phyloP scores from a whole-genome alignment of 2,113 vertebrate genomes.

The Corynorhinus townsendii region DNA sequence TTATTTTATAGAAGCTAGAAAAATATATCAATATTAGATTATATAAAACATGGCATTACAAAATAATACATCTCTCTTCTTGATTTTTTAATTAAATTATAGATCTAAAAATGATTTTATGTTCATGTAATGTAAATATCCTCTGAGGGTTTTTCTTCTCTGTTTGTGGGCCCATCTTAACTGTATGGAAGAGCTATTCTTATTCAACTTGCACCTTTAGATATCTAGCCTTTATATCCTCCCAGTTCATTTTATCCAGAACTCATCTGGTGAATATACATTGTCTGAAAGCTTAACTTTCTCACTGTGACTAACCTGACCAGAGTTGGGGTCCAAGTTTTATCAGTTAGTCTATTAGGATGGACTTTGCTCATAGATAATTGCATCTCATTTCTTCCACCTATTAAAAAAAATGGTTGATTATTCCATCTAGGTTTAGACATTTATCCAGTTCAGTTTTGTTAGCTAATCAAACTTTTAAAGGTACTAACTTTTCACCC shows the following conservation, averaged over 20 bases:
- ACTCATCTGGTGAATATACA: neutral
- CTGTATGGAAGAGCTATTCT: neutral
- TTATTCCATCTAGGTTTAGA: neutral
- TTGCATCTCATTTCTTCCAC: neutral
- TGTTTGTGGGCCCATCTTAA: neutral
- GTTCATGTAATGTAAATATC: neutral
- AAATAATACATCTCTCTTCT: neutral
- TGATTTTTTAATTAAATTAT: constrained; percentile 30
- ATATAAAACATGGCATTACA: neutral
- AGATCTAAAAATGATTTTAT: neutral
- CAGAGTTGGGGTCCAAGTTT: neutral
- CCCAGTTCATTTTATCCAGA: neutral
- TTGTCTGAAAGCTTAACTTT: neutral
- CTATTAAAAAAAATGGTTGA: neutral
- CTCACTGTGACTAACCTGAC: neutral
- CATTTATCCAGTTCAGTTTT: neutral
- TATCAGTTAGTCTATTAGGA: neutral
- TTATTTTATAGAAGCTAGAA: constrained; percentile 4
- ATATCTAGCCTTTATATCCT: neutral
- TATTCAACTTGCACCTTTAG: neutral
- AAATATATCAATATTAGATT: neutral
- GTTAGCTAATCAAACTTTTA: neutral
- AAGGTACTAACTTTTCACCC: neutral
- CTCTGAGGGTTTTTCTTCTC: neutral
- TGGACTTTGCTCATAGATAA: neutral